phyloP scores from a whole-genome alignment of 2,888 invertebrate species.

The Netelia virgata region DNA sequence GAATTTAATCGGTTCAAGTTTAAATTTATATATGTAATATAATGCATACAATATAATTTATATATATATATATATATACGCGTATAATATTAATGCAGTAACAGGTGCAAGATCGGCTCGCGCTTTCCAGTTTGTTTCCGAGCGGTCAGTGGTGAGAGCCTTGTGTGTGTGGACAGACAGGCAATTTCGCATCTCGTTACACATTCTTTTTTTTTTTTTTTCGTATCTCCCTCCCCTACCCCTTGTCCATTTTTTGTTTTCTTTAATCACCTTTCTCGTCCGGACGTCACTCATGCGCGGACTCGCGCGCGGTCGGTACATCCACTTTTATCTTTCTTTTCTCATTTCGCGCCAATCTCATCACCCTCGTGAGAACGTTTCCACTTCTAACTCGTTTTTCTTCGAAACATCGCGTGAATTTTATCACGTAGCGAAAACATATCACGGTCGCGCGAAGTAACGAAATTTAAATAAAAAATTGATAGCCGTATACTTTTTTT shows the following conservation, averaged over 20 bases:
- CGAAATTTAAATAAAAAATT: no score
- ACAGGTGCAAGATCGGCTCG: conserved; percentile 15
- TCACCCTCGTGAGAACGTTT: conserved; percentile 5
- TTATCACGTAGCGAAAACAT: background rate
- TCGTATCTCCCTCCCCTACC: background rate
- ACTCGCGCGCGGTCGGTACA: conserved; percentile 5
- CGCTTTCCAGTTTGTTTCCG: conserved; percentile 22
- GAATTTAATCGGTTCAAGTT: no score
- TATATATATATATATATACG: background rate
- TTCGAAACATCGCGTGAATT: no score
- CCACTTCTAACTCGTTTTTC: background rate
- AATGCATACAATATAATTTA: no score
- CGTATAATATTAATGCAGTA: background rate
- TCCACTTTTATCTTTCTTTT: conserved; percentile 35
- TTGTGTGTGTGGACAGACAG: conserved; percentile 41
- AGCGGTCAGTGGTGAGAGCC: conserved; percentile 25
- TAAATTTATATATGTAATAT: no score
- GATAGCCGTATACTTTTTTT: no score
- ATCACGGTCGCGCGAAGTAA: background rate
- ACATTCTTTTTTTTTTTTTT: background rate
- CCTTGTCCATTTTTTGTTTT: no score
- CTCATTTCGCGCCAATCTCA: conserved; percentile 27
- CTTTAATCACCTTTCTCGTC: conserved; percentile 26
- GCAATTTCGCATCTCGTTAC: conserved; percentile 48
- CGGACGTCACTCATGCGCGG: conserved; percentile 19